phyloP scores from a whole-genome alignment of 2,888 invertebrate genomes.

The Amphiduros pacificus region DNA sequence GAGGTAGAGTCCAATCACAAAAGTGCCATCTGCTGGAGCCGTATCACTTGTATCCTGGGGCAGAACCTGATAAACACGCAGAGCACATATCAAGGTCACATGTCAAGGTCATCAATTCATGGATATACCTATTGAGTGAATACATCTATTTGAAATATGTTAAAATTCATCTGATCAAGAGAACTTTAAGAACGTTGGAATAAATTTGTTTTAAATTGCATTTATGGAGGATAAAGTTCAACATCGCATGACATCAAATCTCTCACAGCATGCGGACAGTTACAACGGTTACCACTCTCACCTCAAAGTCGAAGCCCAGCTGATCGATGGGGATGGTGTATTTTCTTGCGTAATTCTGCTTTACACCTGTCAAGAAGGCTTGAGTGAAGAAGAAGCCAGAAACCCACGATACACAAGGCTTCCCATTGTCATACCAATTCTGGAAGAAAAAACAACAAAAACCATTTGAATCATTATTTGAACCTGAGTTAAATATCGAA shows the following conservation, averaged over 20 bases:
- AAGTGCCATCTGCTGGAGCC: slow-evolving; percentile 59
- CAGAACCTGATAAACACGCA: slow-evolving; percentile 44
- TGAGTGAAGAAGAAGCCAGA: slow-evolving; percentile 93
- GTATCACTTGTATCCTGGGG: slow-evolving; percentile 53
- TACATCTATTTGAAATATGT: too few species aligned
- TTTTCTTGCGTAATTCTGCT: slow-evolving; percentile 86
- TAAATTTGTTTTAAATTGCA: too few species aligned
- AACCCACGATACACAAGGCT: slow-evolving; percentile 84
- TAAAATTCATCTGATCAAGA: too few species aligned
- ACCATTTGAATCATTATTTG: neutral
- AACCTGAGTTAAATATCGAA: too few species aligned
- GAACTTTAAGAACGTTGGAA: too few species aligned
- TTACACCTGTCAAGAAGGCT: slow-evolving; percentile 86
- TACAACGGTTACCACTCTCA: too few species aligned
- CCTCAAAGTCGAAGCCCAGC: slow-evolving; percentile 60
- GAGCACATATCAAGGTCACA: too few species aligned
- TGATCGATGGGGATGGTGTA: slow-evolving; percentile 83
- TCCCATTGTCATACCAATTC: slow-evolving; percentile 78
- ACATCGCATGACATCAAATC: too few species aligned
- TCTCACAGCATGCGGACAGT: too few species aligned
- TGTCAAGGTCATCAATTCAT: too few species aligned
- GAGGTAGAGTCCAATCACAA: slow-evolving; percentile 68
- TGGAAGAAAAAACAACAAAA: slow-evolving; percentile 32
- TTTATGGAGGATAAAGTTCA: too few species aligned
- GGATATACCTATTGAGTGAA: too few species aligned